phyloP scores from a whole-genome alignment of 2,797 vertebrate genomes.

The Melanotaenia nigrans region DNA sequence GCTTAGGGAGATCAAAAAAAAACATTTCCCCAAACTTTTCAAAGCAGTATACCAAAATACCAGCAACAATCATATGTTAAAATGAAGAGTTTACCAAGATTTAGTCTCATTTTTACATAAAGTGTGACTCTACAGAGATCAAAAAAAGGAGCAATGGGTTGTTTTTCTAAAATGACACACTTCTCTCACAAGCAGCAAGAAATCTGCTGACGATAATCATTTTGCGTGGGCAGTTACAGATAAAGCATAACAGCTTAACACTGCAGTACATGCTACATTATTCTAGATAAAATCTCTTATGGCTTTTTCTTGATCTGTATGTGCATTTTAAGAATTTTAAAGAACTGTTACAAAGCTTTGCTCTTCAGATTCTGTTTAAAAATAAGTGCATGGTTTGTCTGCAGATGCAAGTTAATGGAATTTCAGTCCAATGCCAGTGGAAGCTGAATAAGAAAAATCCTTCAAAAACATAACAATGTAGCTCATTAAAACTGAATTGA shows the following conservation, averaged over 20 bases:
- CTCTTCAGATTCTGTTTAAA: not conserved
- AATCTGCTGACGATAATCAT: not conserved
- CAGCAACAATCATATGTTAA: not conserved
- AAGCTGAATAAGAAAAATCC: not conserved
- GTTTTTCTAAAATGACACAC: not conserved
- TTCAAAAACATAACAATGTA: no score
- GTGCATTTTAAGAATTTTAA: not conserved
- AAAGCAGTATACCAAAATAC: not conserved
- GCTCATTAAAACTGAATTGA: no score
- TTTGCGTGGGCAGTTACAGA: not conserved
- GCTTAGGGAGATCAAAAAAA: not conserved
- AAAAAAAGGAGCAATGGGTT: not conserved
- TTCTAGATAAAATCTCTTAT: not conserved
- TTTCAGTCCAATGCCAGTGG: not conserved
- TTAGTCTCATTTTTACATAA: not conserved
- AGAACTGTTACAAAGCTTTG: not conserved
- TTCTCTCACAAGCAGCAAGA: not conserved
- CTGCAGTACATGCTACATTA: not conserved
- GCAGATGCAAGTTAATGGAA: not conserved
- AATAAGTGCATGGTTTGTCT: not conserved
- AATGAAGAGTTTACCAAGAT: not conserved
- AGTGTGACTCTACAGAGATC: not conserved
- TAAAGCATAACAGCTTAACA: not conserved
- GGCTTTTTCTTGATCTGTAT: not conserved
- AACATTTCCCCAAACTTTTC: not conserved